Conservation (phyloP, 37 sponge, comb jelly and placozoan species). For the Cliona cf. orientalis region DNA sequence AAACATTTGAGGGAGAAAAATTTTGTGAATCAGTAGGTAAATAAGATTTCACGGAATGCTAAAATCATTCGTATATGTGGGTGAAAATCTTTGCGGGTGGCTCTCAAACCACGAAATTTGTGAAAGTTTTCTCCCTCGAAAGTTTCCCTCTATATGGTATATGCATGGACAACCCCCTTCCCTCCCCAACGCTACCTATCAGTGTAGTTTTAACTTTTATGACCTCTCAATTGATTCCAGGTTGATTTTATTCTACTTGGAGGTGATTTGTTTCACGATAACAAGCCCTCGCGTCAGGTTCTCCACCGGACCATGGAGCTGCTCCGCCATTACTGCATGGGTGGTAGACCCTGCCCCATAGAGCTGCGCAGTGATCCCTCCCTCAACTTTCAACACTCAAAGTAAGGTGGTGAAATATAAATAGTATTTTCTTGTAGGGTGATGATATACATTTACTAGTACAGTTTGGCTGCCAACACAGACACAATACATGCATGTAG, state of each 20-base stretch:
- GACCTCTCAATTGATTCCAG: constrained; percentile 31
- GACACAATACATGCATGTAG: no score
- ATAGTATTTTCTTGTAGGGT: no score
- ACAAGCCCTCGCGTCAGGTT: constrained; percentile 89
- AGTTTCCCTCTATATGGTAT: neutral
- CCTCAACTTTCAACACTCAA: constrained; percentile 72
- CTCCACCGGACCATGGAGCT: constrained; percentile 84
- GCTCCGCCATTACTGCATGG: constrained; percentile 89
- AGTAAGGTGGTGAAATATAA: no score
- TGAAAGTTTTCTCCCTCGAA: neutral
- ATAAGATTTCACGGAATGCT: neutral
- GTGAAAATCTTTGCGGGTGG: no score
- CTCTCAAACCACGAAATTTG: neutral
- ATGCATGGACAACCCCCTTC: neutral
- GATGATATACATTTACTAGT: no score
- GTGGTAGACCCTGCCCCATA: constrained; percentile 73
- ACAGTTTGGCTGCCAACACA: no score
- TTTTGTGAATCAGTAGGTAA: no score
- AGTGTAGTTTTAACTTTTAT: neutral
- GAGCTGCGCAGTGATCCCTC: constrained; percentile 80
- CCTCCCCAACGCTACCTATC: neutral
- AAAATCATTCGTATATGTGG: neutral
- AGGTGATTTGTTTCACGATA: constrained; percentile 97
- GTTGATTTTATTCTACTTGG: constrained; percentile 96
- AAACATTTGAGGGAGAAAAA: no score